A percentile compares a stretch with the other conserved stretches of the same genome.
Evolutionary conservation across 2,888 invertebrate genomes (phyloP).

Genomic region (Perdita meconis): DNA sequence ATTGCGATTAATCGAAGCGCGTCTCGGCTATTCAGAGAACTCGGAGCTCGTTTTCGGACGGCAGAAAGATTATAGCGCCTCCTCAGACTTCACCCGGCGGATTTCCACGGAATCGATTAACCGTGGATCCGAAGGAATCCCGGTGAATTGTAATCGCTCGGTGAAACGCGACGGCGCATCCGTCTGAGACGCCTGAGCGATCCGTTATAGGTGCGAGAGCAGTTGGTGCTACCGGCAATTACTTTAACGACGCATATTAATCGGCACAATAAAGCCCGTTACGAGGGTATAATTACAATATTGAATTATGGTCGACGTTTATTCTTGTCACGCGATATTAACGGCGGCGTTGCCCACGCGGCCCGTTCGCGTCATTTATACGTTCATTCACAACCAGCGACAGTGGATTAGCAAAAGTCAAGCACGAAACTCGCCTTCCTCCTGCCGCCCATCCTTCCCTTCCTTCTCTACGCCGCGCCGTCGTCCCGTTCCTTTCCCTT

Average conservation of each 20-base stretch:
- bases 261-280: constrained; percentile 79
- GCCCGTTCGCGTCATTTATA: constrained; percentile 61
- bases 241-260: constrained; percentile 81
- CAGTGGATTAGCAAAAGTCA: constrained; percentile 61
- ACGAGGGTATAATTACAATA: constrained; percentile 82
- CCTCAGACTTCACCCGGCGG: too few species aligned
- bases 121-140: neutral
- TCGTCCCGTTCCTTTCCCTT: neutral
- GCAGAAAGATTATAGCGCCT: too few species aligned
- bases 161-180: constrained; percentile 20
- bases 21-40: too few species aligned
- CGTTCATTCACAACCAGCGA: constrained; percentile 64
- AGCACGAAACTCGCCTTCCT: constrained; percentile 48
- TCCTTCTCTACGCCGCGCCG: too few species aligned
- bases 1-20: constrained; percentile 30
- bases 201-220: constrained; percentile 68
- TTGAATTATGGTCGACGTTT: constrained; percentile 82
- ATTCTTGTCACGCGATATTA: constrained; percentile 78
- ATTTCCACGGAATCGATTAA: neutral
- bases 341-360: constrained; percentile 65
- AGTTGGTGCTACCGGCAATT: constrained; percentile 71
- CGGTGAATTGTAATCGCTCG: constrained; percentile 46
- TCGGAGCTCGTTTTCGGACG: neutral
- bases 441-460: constrained; percentile 4
- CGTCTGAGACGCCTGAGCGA: constrained; percentile 64